Percentiles rank a stretch among this genome's conserved stretches.
phyloP scores from a whole-genome alignment of 2,113 vertebrate genomes.

The Onychorhynchus coronatus region DNA sequence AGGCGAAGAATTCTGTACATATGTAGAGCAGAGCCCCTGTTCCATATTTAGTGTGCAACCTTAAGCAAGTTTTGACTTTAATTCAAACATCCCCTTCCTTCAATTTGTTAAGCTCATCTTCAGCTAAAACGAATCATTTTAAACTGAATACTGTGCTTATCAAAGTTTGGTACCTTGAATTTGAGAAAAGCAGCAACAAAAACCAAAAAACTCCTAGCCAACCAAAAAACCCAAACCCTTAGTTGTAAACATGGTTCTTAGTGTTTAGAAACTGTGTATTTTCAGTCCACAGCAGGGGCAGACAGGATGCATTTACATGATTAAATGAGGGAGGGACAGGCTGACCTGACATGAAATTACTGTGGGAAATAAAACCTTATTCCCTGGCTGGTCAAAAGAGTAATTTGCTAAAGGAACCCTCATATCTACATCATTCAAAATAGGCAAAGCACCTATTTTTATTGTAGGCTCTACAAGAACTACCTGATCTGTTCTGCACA shows the following conservation, averaged over 20 bases:
- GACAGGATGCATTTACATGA: not conserved
- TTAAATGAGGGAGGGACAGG: not conserved
- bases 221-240: not conserved
- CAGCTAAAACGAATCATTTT: not conserved
- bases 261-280: not conserved
- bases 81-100: not conserved
- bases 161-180: not conserved
- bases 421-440: not conserved
- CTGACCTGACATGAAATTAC: not conserved
- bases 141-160: not conserved
- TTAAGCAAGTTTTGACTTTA: not conserved
- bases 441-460: not conserved
- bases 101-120: not conserved
- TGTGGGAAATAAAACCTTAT: not conserved
- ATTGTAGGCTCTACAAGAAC: not conserved
- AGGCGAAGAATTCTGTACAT: not conserved
- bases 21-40: not conserved
- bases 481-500: not conserved
- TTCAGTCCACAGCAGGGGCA: not conserved
- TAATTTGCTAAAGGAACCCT: not conserved
- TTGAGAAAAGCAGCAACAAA: not conserved
- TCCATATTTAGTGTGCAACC: not conserved
- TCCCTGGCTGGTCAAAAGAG: not conserved
- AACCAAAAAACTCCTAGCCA: fast-evolving
- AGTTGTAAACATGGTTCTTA: not conserved